A percentile compares a stretch with the other conserved stretches of the same genome.
phyloP scores from a whole-genome alignment of 2,888 invertebrate species.

The Parnassius orleans region DNA sequence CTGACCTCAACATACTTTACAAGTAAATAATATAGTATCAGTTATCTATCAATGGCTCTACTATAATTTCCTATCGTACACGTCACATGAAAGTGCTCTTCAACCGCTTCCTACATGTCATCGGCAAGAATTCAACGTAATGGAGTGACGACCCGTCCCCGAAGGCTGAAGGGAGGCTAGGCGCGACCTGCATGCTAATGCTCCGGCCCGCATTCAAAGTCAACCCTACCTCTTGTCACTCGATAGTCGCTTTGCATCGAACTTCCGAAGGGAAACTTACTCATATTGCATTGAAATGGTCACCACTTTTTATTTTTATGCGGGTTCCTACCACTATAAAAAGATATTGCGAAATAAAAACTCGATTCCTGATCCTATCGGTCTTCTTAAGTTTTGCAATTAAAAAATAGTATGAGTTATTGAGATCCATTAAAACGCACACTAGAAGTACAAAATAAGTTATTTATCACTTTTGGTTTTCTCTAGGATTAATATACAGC shows the following conservation, averaged over 20 bases:
- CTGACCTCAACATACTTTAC: too few species aligned
- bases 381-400: too few species aligned
- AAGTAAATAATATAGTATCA: too few species aligned
- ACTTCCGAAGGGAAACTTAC: conserved; percentile 3
- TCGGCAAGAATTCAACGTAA: conserved; percentile 18
- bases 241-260: conserved; percentile 3
- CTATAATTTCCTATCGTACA: neutral
- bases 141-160: conserved; percentile 23
- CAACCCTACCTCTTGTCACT: conserved; percentile 14
- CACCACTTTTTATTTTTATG: conserved; percentile 9
- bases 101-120: conserved; percentile 11
- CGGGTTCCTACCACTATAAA: neutral
- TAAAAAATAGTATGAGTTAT: too few species aligned
- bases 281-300: conserved; percentile 13
- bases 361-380: neutral
- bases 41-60: too few species aligned
- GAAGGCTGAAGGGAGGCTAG: conserved; percentile 19
- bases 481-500: too few species aligned
- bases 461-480: too few species aligned
- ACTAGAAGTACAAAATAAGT: too few species aligned
- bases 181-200: conserved; percentile 31
- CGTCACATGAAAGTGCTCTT: conserved; percentile 12
- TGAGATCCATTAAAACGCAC: too few species aligned
- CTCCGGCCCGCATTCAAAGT: conserved; percentile 14
- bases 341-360: neutral